These are phyloP conservation scores for Hylia prasina DNA, from an alignment of 2,113 vertebrate genomes.

Conservation along the genomic window DNA sequence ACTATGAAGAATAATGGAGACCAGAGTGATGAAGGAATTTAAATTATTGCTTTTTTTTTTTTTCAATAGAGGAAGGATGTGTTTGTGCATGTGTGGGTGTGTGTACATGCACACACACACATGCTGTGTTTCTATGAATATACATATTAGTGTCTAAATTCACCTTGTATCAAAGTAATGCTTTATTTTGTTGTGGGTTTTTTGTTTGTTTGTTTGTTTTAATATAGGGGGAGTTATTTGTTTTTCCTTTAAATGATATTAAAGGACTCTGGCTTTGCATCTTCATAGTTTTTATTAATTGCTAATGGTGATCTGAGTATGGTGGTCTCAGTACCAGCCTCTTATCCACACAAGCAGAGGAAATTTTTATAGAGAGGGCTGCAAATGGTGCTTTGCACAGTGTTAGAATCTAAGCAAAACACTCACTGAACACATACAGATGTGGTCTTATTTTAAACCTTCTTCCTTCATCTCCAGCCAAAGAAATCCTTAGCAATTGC, in stretches of 20 bases:
- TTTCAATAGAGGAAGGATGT: background rate
- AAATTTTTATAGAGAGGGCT: background rate
- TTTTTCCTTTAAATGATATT: background rate
- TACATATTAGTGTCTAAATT: background rate
- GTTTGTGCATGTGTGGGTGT: background rate
- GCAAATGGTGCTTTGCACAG: background rate
- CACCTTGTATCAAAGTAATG: background rate
- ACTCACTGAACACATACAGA: background rate
- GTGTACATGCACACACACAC: rapidly evolving
- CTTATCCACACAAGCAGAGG: background rate
- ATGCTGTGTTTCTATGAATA: rapidly evolving
- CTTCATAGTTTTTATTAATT: background rate
- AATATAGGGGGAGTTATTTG: rapidly evolving
- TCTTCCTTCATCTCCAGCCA: slow-evolving; percentile 33
- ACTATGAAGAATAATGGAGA: background rate
- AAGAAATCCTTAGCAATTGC: slow-evolving; percentile 11
- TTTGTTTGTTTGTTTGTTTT: background rate
- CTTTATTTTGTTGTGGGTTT: background rate
- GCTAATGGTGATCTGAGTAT: background rate
- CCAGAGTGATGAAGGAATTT: background rate
- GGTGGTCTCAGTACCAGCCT: background rate
- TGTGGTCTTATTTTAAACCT: slow-evolving; percentile 11
- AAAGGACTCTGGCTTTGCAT: background rate
- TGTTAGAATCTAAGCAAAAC: slow-evolving; percentile 16
- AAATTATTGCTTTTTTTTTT: background rate